phyloP scores from a whole-genome alignment of 2,113 vertebrate species.

The Eublepharis macularius region DNA sequence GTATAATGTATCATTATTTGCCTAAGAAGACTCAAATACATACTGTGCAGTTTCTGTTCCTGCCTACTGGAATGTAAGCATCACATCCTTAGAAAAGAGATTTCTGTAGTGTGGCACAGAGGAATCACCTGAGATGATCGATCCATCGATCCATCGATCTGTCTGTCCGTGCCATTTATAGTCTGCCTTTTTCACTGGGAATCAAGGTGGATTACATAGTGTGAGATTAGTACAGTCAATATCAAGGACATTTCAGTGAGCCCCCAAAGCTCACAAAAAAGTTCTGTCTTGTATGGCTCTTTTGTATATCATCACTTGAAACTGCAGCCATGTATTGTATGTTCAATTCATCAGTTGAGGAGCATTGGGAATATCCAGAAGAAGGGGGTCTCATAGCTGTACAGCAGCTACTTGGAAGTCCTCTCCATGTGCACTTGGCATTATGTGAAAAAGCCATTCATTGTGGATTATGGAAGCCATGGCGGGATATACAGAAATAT shows the following conservation, averaged over 20 bases:
- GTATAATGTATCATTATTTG: constrained; percentile 17
- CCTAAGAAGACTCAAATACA: neutral
- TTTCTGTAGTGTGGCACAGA: neutral
- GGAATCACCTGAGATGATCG: neutral
- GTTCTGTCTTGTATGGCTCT: neutral
- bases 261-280: neutral
- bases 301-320: neutral
- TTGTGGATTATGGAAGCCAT: neutral
- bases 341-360: neutral
- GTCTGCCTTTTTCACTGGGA: too few species aligned
- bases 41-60: neutral
- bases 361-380: neutral
- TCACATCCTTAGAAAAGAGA: neutral
- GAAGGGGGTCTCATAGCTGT: neutral
- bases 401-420: neutral
- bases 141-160: too few species aligned
- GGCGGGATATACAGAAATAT: neutral
- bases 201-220: too few species aligned
- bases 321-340: neutral
- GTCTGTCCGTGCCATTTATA: too few species aligned
- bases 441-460: neutral
- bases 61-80: neutral
- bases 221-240: too few species aligned
- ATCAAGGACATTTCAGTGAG: too few species aligned
- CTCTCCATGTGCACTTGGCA: neutral